Percentiles rank a stretch among this genome's conserved stretches.
Conservation (phyloP, 1,140 invertebrate species). For the Thaumatotibia leucotreta region DNA sequence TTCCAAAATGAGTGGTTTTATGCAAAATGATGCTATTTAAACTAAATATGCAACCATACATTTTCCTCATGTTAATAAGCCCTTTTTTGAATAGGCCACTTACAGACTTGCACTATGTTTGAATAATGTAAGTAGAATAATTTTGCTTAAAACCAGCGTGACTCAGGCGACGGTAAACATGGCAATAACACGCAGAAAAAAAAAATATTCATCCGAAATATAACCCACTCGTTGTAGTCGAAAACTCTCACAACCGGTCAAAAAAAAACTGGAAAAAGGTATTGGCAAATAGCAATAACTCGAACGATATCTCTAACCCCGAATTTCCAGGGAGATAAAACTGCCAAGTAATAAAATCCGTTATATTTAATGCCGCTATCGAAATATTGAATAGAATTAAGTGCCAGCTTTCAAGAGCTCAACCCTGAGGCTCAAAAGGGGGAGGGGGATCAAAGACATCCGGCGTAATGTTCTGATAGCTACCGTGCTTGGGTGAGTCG, state of each 20-base stretch:
- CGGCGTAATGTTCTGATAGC: neutral
- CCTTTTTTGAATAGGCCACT: too few species aligned
- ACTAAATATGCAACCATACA: too few species aligned
- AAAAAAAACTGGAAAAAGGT: neutral
- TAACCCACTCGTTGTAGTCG: neutral
- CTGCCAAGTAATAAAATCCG: slow-evolving; percentile 6
- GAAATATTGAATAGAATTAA: slow-evolving; percentile 7
- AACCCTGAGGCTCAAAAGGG: neutral
- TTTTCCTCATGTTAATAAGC: too few species aligned
- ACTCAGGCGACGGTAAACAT: too few species aligned
- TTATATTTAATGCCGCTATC: neutral
- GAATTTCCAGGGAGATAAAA: neutral
- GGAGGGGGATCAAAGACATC: neutral
- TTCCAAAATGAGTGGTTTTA: too few species aligned
- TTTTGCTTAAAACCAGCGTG: too few species aligned
- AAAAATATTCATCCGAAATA: neutral
- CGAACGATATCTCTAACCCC: neutral
- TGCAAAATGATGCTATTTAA: too few species aligned
- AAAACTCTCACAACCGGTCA: too few species aligned
- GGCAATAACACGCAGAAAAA: too few species aligned
- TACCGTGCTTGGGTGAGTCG: neutral
- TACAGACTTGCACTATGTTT: too few species aligned
- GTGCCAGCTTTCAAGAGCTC: neutral
- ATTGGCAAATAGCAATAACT: neutral
- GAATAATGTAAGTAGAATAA: too few species aligned